Percentiles rank a stretch among this genome's conserved stretches.
These are phyloP conservation scores for Agrilus biguttatus DNA, from an alignment of 2,888 invertebrate species.

Conservation along the genomic window DNA sequence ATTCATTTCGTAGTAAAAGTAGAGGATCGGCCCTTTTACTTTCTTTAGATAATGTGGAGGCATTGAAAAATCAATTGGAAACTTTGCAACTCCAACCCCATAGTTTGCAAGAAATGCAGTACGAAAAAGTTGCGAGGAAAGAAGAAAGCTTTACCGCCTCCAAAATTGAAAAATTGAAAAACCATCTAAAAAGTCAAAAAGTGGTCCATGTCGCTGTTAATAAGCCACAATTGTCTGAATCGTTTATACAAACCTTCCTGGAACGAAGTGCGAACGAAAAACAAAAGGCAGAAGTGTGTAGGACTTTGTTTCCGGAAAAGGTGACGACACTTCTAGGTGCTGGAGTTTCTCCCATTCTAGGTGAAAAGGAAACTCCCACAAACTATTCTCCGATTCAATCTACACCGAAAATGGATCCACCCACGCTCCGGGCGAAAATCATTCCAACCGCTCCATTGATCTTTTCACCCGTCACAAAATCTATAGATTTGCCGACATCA, in stretches of 20 bases:
- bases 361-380: slow-evolving; percentile 4
- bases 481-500: too few relatives aligned
- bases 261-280: neutral
- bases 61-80: slow-evolving; percentile 30
- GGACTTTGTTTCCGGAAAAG: neutral
- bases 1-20: slow-evolving; percentile 31
- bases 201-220: slow-evolving; percentile 38
- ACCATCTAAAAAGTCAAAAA: slow-evolving; percentile 37
- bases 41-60: slow-evolving; percentile 26
- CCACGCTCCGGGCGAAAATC: neutral
- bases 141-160: slow-evolving; percentile 29
- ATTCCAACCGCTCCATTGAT: neutral
- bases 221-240: slow-evolving; percentile 29
- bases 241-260: slow-evolving; percentile 17
- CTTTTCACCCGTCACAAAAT: neutral
- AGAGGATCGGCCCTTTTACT: slow-evolving; percentile 29
- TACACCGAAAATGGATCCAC: slow-evolving; percentile 10
- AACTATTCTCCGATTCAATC: slow-evolving; percentile 15
- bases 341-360: slow-evolving; percentile 13
- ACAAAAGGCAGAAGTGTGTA: neutral
- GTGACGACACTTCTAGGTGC: slow-evolving; percentile 10
- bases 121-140: slow-evolving; percentile 21
- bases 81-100: slow-evolving; percentile 38
- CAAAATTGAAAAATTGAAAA: slow-evolving; percentile 38
- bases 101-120: slow-evolving; percentile 28